Evolutionary conservation across 2,113 vertebrate genomes (phyloP), one percentile per base, ranked within the genome.

Genomic region (Pampusana beccarii): DNA sequence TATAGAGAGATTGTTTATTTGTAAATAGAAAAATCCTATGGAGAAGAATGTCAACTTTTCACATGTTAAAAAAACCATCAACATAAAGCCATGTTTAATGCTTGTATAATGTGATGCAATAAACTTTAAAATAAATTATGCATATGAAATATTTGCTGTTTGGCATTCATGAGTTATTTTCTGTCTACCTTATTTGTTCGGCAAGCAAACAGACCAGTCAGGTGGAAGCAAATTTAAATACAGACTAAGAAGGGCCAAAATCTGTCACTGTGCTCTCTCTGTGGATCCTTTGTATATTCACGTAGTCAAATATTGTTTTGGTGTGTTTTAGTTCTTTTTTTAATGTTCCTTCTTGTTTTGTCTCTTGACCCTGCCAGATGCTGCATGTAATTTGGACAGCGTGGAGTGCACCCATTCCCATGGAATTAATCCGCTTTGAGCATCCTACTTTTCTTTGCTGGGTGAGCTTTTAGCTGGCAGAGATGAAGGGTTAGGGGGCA

Each of bases 111-210:
- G 98, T 98, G 96, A 98, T 61, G 92, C 97, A 97, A 98, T 98
- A 98, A 98, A 98, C 96, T 98, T 97, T 88, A 98, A 98, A 98
- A 98, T 98, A 98, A 98, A 98, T 98, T 96, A 97, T 96, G 97
- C 97, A 97, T 94, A 96, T 93, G 87, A 97, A 98, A 94, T 97
- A 95, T 92, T 97, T 97, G 91, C 88, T 95, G 71, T 82, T 87
- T 88, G 64, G 85, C 91, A 70, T 93, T 96, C 71, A 60, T 36
- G 94, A 61, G 36, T 96, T 87, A 42, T 92, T 98, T 82, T 97
- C 93, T 81, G 10, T 75, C 84, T 79, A 69, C 29, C 20, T 82
- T 65, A 79, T 61, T 86, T 79, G 29, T 69, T 78, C 61, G 79
- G 70, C 53, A 40, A 83, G 69, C 42, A 87, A 86, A 79, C 23